phyloP scores from a whole-genome alignment of 37 sponge, comb jelly and placozoan species.

The Amphimedon queenslandica region DNA sequence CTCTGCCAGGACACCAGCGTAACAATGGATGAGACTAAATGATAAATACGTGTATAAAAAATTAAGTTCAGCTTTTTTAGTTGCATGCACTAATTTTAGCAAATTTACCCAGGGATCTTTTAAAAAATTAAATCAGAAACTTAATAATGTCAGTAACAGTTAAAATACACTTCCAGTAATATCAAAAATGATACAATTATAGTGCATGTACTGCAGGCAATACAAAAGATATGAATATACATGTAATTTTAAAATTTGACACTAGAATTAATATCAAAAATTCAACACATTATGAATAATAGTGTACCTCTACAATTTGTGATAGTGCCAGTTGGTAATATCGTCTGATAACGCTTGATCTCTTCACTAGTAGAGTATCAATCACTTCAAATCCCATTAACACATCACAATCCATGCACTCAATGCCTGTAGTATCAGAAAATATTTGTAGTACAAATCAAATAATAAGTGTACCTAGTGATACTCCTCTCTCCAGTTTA shows the following conservation, averaged over 20 bases:
- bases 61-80: not conserved
- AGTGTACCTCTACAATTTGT: slow-evolving; percentile 30
- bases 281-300: too few relatives aligned
- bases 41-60: not conserved
- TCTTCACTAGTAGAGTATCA: slow-evolving; percentile 5
- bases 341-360: not conserved
- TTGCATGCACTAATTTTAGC: too few relatives aligned
- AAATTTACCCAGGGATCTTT: not conserved
- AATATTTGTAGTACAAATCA: not conserved
- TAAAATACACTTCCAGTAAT: too few relatives aligned
- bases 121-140: not conserved
- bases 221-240: too few relatives aligned
- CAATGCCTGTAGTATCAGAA: slow-evolving; percentile 20
- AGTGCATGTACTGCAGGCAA: too few relatives aligned
- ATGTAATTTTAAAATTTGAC: too few relatives aligned
- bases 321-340: slow-evolving; percentile 22
- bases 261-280: too few relatives aligned
- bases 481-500: slow-evolving; percentile 23
- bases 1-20: slow-evolving; percentile 83
- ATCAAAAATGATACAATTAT: too few relatives aligned
- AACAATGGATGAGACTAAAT: slow-evolving; percentile 51
- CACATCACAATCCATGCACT: slow-evolving; percentile 51
- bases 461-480: slow-evolving; percentile 9
- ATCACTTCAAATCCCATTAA: slow-evolving; percentile 37
- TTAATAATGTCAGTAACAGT: not conserved